Base-by-base conservation (phyloP, 2,888 invertebrate genomes). In the Apomyelois bistriatella region DNA sequence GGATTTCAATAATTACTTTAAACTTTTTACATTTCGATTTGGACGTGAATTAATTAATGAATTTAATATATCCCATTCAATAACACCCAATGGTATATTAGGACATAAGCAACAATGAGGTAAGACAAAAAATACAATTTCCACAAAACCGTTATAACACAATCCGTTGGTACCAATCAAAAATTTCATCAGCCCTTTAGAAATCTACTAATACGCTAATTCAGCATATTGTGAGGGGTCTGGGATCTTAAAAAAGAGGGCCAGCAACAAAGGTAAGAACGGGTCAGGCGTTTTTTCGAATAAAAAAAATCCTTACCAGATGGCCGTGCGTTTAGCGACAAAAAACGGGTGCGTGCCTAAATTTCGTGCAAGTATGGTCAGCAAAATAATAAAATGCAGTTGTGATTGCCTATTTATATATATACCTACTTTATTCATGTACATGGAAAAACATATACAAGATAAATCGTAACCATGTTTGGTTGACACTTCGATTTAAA, bases 131-230 rank as follows among this genome's bases (percentile, higher is more conserved):
- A 79, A 74, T 32, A 58, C 53, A 53, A 53, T 54, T 57, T 65
- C 13, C 3, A 68, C 52, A 68, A 74, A 79, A 83, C 89, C 89
- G 89, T 89, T 89, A 83, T 72, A 79, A 75, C 68, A 71, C 80
- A 84, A 88, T 88, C 87, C 89, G 85, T 87, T 89, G 79, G 76
- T 55, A 80, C 78, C 87, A 87, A 89, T 89, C 89, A 85, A 86
- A 86, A 88, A 85, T 78, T 87, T 87, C 89, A 86, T 88, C 86
- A 80, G 65, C 68, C 74, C 87, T 79, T 79, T 87, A 82, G 79
- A 88, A 86, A 81, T 86, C 74, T 70, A 81, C 87, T 89, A 90
- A 89, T 89, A 88, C 88, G 84, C 79, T 88, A 89, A 88, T 89
- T 85, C 85, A 82, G 84, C 82, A 86, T 88, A 86, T 87, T 89